Base-by-base conservation (phyloP, 2,797 vertebrate species). In the Enteromius radiatus region DNA sequence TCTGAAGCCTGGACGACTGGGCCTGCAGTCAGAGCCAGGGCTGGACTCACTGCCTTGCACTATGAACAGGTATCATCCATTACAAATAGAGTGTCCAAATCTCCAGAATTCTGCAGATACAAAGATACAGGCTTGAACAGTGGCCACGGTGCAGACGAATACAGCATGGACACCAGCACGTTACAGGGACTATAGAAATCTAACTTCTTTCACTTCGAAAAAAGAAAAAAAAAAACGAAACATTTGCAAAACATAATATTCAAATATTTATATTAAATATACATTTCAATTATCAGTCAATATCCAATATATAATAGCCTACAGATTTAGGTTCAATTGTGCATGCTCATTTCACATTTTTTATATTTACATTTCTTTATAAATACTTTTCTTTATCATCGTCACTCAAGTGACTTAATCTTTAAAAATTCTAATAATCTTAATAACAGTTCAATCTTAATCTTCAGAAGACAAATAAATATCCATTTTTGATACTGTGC, bases 1-100 rank as follows among this genome's bases (percentile, higher is more conserved):
- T 90, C 85, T 86, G 70, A 71, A 83, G 88, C 85, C 71, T 83
- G 81, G 71, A 45, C 28, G 59, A 73, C 68, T 43, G 69, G 77
- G 69, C 28, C 80, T 79, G 69, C 26, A 52, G 67, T 78, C 74
- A 75, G 56, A 81, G 81, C 81, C 84, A 76, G 45, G 52, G 36
- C 54, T 47, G 67, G 70, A 63, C 41, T 70, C 64, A 63, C 28
- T 23, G 52, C 59, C 63, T 54, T 56, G 64, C 36, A 52, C 68
- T 41, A 23, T 61, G 21, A 80, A 54, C 65, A 76, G 74, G 61
- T 68, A 33, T 54, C 28, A 45, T 9, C 14, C 15, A 85, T 67
- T 78, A 67, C 26, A 67, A 67, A 61, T 49, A 73, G 36, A 47
- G 33, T 76, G 52, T 38, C 31, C 43, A 81, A 70, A 77, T 64